Evolutionary conservation across 2,888 invertebrate species (phyloP).

Genomic region (Incurvaria masculella): DNA sequence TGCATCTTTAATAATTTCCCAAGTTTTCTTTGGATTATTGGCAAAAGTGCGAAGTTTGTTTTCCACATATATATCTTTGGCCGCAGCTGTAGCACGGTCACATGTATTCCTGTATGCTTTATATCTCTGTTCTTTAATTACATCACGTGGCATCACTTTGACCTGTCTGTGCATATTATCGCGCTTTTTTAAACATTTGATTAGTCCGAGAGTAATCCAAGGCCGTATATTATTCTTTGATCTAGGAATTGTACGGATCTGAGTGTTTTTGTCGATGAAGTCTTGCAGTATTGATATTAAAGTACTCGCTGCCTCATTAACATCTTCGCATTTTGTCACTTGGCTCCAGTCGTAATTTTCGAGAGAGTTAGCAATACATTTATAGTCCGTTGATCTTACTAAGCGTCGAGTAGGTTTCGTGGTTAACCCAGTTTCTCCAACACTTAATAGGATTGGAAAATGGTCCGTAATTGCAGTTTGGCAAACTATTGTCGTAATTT

Average conservation of each 20-base stretch:
- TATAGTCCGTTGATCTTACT: no score
- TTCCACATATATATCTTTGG: background rate
- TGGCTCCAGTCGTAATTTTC: no score
- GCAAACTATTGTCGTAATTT: no score
- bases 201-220: slow-evolving; percentile 1
- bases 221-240: background rate
- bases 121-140: background rate
- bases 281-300: no score
- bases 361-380: no score
- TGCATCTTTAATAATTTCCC: background rate
- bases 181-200: background rate
- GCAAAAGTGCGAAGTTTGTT: background rate
- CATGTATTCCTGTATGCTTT: slow-evolving; percentile 1
- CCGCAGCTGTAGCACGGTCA: background rate
- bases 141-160: background rate
- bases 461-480: no score
- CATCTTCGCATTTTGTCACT: no score
- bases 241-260: background rate
- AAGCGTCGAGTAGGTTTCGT: no score
- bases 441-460: no score
- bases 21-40: background rate
- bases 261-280: background rate
- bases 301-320: no score
- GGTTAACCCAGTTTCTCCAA: no score
- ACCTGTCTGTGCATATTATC: background rate